Conservation (phyloP, 92 coral and sea anemone species). For the Phenganax marumi region DNA sequence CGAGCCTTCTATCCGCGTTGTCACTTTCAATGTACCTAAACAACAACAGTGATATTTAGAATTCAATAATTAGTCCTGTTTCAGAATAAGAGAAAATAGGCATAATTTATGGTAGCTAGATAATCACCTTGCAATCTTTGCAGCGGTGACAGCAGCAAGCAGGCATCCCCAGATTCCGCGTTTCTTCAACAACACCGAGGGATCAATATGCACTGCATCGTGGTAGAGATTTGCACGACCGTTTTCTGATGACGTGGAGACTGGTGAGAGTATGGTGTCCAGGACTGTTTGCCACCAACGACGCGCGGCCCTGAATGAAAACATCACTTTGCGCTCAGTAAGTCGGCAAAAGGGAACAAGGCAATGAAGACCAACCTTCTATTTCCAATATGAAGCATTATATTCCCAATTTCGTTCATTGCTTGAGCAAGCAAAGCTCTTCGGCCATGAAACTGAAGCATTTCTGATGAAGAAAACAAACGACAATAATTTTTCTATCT, state of each 20-base stretch:
- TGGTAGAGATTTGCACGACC: constrained; percentile 60
- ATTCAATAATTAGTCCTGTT: background rate
- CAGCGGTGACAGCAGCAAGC: constrained; percentile 83
- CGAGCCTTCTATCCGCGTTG: constrained; percentile 82
- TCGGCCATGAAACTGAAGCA: constrained; percentile 91
- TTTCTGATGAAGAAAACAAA: constrained; percentile 59
- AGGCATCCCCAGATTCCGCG: constrained; percentile 99
- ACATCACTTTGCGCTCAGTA: no score
- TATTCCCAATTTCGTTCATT: constrained; percentile 93
- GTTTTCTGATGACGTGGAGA: constrained; percentile 57
- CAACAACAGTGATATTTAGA: background rate
- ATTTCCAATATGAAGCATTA: constrained; percentile 92
- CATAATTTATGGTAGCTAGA: background rate
- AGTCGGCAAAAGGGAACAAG: background rate
- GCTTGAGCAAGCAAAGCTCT: constrained; percentile 92
- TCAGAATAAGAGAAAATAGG: background rate
- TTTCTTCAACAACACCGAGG: constrained; percentile 67
- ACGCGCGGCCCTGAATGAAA: constrained; percentile 69
- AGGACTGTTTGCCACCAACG: constrained; percentile 95
- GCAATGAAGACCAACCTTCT: constrained; percentile 61
- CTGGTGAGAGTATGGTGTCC: constrained; percentile 74
- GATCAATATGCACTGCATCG: constrained; percentile 52
- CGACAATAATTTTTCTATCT: background rate
- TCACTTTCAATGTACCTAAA: constrained; percentile 86
- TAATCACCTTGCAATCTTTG: constrained; percentile 87